Percentiles rank a stretch among this genome's conserved stretches.
phyloP scores from a whole-genome alignment of 1,140 invertebrate genomes.

The Sycophila sp. region DNA sequence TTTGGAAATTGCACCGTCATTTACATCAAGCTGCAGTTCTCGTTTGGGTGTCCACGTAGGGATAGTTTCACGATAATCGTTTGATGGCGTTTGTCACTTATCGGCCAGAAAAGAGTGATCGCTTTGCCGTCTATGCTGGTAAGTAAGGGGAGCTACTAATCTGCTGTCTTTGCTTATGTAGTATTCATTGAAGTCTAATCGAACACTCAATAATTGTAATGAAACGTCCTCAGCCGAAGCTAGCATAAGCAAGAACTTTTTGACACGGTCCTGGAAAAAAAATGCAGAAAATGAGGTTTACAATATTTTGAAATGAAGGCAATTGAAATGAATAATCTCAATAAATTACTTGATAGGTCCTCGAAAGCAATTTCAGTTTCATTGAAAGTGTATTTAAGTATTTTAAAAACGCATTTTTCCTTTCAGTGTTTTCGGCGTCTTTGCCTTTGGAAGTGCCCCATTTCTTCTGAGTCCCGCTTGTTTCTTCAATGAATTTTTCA shows the following conservation, averaged over 20 bases:
- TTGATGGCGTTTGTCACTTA: constrained; percentile 53
- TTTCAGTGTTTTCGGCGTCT: constrained; percentile 70
- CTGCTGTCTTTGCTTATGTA: constrained; percentile 83
- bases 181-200: constrained; percentile 92
- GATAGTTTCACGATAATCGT: constrained; percentile 13
- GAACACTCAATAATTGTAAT: constrained; percentile 87
- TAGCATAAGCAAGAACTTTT: constrained; percentile 83
- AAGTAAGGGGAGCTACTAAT: constrained; percentile 79
- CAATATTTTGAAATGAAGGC: neutral
- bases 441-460: constrained; percentile 48
- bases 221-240: constrained; percentile 80
- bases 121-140: constrained; percentile 74
- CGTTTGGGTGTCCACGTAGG: constrained; percentile 24
- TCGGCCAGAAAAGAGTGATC: constrained; percentile 58
- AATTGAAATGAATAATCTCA: constrained; percentile 27
- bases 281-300: constrained; percentile 1
- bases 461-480: constrained; percentile 62
- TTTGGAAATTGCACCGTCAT: constrained; percentile 23
- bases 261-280: constrained; percentile 75
- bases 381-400: constrained; percentile 71
- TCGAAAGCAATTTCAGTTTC: constrained; percentile 73
- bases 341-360: constrained; percentile 70
- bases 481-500: constrained; percentile 53
- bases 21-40: constrained; percentile 28
- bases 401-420: constrained; percentile 72